These are phyloP conservation scores for Xiphorhynchus erythropygius DNA, from an alignment of 2,797 vertebrate species.

Conservation along the genomic window DNA sequence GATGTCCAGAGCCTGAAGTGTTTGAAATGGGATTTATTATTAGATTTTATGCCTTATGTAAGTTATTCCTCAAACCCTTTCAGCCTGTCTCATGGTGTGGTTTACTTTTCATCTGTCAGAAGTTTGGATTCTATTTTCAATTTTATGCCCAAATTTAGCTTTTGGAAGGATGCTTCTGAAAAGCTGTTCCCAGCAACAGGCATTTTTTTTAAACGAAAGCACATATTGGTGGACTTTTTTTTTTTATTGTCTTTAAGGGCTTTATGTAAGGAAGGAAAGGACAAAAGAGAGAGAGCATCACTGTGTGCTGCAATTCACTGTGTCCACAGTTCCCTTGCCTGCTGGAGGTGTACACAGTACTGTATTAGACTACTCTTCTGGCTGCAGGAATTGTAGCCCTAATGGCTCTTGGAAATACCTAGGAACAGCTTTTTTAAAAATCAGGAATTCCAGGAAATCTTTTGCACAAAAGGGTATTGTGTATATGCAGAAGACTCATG, in stretches of 20 bases:
- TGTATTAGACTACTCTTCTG: background rate
- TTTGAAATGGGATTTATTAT: conserved; percentile 35
- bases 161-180: conserved; percentile 1
- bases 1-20: background rate
- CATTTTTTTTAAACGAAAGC: background rate
- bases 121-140: conserved; percentile 20
- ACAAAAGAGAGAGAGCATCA: background rate
- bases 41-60: conserved; percentile 21
- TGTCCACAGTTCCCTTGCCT: background rate
- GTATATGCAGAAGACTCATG: background rate
- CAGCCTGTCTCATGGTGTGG: background rate
- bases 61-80: conserved; percentile 11
- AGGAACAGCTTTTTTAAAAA: background rate
- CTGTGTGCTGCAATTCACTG: background rate
- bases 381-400: background rate
- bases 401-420: background rate
- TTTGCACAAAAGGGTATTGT: background rate
- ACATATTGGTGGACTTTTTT: background rate
- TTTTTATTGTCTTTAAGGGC: background rate
- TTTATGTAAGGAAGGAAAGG: background rate
- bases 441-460: background rate
- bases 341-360: background rate
- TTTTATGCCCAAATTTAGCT: background rate
- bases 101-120: conserved; percentile 30
- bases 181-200: background rate